Conservation (phyloP, 92 coral and sea anemone species). For the Metridium senile region DNA sequence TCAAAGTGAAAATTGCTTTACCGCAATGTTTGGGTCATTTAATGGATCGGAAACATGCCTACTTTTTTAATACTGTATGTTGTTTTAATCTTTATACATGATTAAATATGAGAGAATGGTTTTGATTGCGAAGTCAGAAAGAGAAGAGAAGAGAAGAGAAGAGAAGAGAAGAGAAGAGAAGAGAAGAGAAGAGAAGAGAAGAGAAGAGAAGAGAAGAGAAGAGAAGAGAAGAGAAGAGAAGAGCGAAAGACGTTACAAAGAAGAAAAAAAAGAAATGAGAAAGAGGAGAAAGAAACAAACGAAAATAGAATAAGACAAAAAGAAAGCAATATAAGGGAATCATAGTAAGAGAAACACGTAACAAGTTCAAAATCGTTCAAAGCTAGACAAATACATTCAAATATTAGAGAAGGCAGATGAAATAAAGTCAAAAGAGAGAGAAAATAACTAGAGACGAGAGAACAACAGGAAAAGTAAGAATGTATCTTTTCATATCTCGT, state of each 20-base stretch:
- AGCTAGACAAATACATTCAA: too few relatives aligned
- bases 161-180: constrained; percentile 7
- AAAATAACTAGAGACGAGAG: background rate
- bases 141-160: background rate
- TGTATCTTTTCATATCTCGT: background rate
- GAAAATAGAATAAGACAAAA: background rate
- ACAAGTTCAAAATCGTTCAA: too few relatives aligned
- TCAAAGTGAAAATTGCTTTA: background rate
- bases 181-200: constrained; percentile 5
- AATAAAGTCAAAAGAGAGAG: too few relatives aligned
- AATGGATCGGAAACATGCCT: background rate
- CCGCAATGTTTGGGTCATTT: background rate
- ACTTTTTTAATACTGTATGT: background rate
- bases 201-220: constrained; percentile 4
- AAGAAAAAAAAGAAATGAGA: background rate
- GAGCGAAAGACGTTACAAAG: too few relatives aligned
- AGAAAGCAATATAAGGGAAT: background rate
- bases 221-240: constrained; percentile 1
- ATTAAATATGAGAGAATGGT: background rate
- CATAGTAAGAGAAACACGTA: background rate
- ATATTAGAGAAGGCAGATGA: too few relatives aligned
- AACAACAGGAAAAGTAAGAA: background rate
- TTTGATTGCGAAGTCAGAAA: background rate
- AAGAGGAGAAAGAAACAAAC: background rate
- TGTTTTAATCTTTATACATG: background rate